Evolutionary conservation across 2,113 vertebrate genomes (phyloP), one percentile per base, ranked within the genome.

Genomic region (Esox niger): DNA sequence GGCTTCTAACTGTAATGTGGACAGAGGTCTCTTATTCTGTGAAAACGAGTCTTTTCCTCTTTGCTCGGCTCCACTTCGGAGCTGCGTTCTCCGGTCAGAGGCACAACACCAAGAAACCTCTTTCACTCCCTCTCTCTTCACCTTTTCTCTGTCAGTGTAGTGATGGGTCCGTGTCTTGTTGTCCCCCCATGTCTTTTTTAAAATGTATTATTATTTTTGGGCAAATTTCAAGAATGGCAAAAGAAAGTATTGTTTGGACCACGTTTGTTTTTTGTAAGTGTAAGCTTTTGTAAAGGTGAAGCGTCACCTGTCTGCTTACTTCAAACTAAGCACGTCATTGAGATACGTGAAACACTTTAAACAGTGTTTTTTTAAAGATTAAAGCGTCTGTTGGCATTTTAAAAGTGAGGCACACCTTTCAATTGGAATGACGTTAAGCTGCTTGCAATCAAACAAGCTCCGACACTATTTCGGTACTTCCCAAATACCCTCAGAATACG

Each of bases 21-120:
- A n/a, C n/a, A n/a, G n/a, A 55, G 74, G 77, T 79, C 84, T 89
- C 55, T n/a, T 57, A 26, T 57, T 27, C 86, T 83, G 84, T 82
- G 79, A 78, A 82, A 83, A 78, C 29, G 13, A 6, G 20, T 31
- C 33, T 70, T 58, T 61, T 3, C 46, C 70, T 58, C 56, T 49
- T 43, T 15, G 74, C 70, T 11, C 9, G 2, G 32, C 58, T 32
- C 23, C 57, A 59, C 6, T 21, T 20, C 30, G 7, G 17, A 17
- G 17, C 58, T 6, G 6, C 10, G 6, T 9, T 5, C 17, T 20
- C 30, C 58, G 10, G 33, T 31, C 23, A 58, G 10, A 15, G 2
- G 8, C 47, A 4, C 47, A 23, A 4, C n/a, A 52, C 47, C 47
- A 52, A 52, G n/a, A 52, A 11, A 13, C 55, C 11, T 17, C 8